phyloP scores from a whole-genome alignment of 2,888 invertebrate genomes.

The Bibio marci region DNA sequence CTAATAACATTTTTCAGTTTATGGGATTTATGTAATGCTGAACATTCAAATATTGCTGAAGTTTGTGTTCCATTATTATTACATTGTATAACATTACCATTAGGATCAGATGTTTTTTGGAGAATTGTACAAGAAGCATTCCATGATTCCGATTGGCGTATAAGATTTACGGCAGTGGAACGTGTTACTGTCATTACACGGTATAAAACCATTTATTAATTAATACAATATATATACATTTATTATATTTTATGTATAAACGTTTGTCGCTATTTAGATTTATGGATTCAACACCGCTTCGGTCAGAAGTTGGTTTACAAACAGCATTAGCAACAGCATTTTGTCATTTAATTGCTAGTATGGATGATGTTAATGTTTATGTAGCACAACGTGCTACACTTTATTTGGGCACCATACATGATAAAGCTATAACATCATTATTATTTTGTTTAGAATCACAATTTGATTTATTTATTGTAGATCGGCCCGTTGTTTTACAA shows the following conservation, averaged over 20 bases:
- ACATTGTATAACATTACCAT: constrained; percentile 86
- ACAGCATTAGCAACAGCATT: constrained; percentile 92
- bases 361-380: constrained; percentile 89
- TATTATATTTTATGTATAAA: neutral
- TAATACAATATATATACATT: neutral
- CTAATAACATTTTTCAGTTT: constrained; percentile 37
- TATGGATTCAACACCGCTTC: constrained; percentile 77
- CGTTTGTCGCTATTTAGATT: constrained; percentile 34
- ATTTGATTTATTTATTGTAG: constrained; percentile 93
- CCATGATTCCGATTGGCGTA: constrained; percentile 74
- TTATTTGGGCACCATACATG: constrained; percentile 85
- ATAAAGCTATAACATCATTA: constrained; percentile 69
- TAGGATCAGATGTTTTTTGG: constrained; percentile 93
- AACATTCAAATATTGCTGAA: constrained; percentile 86
- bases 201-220: neutral
- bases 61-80: constrained; percentile 81
- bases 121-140: constrained; percentile 89
- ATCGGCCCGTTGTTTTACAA: constrained; percentile 91
- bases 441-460: constrained; percentile 92
- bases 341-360: constrained; percentile 87
- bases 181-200: constrained; percentile 81
- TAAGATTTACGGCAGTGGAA: constrained; percentile 89
- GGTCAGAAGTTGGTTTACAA: constrained; percentile 68
- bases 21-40: constrained; percentile 84
- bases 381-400: constrained; percentile 88